phyloP scores from a whole-genome alignment of 2,888 invertebrate genomes.

The Patella caerulea region DNA sequence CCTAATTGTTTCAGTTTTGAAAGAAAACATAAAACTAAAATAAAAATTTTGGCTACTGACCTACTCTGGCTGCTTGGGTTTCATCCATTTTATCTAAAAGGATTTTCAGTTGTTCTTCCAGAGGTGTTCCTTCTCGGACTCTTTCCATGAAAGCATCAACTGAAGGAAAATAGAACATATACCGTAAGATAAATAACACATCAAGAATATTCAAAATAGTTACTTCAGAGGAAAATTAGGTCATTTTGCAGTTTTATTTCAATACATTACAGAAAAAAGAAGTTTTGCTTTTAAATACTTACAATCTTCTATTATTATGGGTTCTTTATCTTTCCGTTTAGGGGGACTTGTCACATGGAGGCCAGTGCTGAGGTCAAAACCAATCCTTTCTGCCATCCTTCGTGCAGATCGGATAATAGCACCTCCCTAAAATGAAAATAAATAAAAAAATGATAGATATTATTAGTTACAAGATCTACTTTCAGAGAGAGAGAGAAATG shows the following conservation, averaged over 20 bases:
- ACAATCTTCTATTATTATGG: conserved; percentile 66
- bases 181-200: not conserved
- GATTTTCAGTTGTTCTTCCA: conserved; percentile 73
- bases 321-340: conserved; percentile 70
- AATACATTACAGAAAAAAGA: not conserved
- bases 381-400: conserved; percentile 80
- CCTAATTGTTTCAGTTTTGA: too few species aligned
- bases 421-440: conserved; percentile 76
- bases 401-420: conserved; percentile 84
- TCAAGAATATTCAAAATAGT: not conserved
- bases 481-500: not conserved
- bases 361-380: conserved; percentile 74
- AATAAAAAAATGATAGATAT: not conserved
- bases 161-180: conserved; percentile 41
- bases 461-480: not conserved
- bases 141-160: conserved; percentile 70
- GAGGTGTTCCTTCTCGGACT: conserved; percentile 61
- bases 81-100: conserved; percentile 78
- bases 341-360: conserved; percentile 60
- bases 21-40: too few species aligned
- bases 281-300: conserved; percentile 34
- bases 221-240: not conserved
- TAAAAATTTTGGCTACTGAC: not conserved
- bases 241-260: not conserved
- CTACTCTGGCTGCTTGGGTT: conserved; percentile 61